phyloP scores from a whole-genome alignment of 2,113 vertebrate species.

The Trogon melanurus region DNA sequence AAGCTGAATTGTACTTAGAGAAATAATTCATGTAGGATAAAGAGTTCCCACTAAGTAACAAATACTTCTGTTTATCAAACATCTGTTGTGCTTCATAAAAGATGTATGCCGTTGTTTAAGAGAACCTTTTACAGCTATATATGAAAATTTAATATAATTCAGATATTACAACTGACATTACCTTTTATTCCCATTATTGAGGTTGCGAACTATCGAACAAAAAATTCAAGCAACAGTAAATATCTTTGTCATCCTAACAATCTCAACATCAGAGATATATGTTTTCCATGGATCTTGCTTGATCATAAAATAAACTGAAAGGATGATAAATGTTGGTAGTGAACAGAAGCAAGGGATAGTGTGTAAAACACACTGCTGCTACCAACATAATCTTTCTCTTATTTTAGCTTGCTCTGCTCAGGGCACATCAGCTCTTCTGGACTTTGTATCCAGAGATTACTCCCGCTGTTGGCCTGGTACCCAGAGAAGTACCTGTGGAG shows the following conservation, averaged over 20 bases:
- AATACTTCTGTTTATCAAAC: not conserved
- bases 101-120: not conserved
- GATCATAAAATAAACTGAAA: not conserved
- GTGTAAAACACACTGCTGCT: not conserved
- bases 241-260: accelerated
- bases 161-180: not conserved
- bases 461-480: not conserved
- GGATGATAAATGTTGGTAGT: not conserved
- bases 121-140: not conserved
- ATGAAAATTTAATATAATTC: not conserved
- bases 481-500: not conserved
- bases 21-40: not conserved
- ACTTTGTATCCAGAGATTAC: not conserved
- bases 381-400: not conserved
- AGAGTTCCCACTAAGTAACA: not conserved
- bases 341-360: not conserved
- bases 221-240: not conserved
- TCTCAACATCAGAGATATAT: not conserved
- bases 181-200: not conserved
- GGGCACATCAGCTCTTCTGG: not conserved
- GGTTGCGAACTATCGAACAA: not conserved
- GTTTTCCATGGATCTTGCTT: not conserved
- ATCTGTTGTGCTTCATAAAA: not conserved
- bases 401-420: not conserved
- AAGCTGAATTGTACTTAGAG: not conserved